Percentiles rank a stretch among this genome's conserved stretches.
phyloP scores from a whole-genome alignment of 2,797 vertebrate genomes.

The Echiichthys vipera region DNA sequence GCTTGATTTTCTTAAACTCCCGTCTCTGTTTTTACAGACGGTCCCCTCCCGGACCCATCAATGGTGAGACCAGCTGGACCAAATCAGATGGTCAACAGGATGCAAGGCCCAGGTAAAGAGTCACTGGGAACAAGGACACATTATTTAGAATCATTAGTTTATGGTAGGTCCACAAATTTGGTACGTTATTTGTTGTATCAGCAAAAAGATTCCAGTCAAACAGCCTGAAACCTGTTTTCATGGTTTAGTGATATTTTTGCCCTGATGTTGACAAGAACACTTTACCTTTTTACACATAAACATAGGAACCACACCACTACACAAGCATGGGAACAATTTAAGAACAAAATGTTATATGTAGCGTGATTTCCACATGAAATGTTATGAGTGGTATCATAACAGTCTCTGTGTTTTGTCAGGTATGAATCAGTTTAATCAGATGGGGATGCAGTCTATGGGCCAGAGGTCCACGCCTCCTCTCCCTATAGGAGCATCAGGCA shows the following conservation, averaged over 20 bases:
- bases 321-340: background rate
- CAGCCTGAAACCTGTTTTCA: background rate
- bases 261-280: background rate
- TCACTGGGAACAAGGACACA: background rate
- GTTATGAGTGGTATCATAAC: background rate
- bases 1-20: conserved; percentile 1
- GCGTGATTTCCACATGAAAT: background rate
- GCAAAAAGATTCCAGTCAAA: background rate
- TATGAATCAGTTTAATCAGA: conserved; percentile 94
- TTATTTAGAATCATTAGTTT: background rate
- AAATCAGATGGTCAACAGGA: conserved; percentile 94
- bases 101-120: conserved; percentile 85
- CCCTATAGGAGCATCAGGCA: conserved; percentile 89
- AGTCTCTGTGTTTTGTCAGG: conserved; percentile 76
- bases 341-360: background rate
- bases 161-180: background rate
- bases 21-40: conserved; percentile 81
- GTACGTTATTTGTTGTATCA: background rate
- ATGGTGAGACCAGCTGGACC: conserved; percentile 91
- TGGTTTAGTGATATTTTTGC: background rate
- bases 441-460: conserved; percentile 89
- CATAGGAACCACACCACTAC: background rate
- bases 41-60: conserved; percentile 90
- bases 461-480: conserved; percentile 95
- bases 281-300: background rate